Percentiles rank a stretch among this genome's conserved stretches.
Evolutionary conservation across 1,140 invertebrate genomes (phyloP).

Genomic region (Cotesia glomerata): DNA sequence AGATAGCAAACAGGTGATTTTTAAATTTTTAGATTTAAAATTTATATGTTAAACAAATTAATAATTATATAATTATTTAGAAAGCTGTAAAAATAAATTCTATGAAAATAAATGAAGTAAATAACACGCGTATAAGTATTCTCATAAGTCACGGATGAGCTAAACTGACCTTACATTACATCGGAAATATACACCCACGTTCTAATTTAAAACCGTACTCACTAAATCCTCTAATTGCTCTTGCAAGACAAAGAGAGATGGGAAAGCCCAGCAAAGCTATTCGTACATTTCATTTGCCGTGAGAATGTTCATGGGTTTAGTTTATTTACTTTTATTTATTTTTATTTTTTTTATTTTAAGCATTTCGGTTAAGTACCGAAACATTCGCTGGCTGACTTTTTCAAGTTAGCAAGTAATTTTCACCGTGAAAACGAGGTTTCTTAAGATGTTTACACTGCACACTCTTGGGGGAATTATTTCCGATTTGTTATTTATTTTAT

Average conservation of each 20-base stretch:
- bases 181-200: conserved; percentile 23
- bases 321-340: too few relatives aligned
- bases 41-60: too few relatives aligned
- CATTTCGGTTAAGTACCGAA: too few relatives aligned
- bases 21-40: too few relatives aligned
- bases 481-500: too few relatives aligned
- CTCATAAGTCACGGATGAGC: neutral
- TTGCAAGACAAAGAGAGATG: conserved; percentile 13
- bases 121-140: neutral
- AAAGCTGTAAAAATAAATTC: too few relatives aligned
- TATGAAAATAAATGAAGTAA: too few relatives aligned
- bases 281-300: conserved; percentile 29
- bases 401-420: neutral
- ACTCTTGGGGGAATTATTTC: neutral
- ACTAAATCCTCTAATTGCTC: conserved; percentile 36
- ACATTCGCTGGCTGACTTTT: too few relatives aligned
- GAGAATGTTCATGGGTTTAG: neutral
- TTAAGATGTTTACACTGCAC: neutral
- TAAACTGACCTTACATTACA: conserved; percentile 15
- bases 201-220: conserved; percentile 29
- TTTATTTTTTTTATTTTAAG: too few relatives aligned
- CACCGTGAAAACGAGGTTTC: neutral
- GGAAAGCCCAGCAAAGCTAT: conserved; percentile 3
- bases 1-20: too few relatives aligned
- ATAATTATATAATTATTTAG: too few relatives aligned